Evolutionary conservation across 2,797 vertebrate species (phyloP), one percentile per base, ranked within the genome.

Genomic region (Neomorphus geoffroyi): DNA sequence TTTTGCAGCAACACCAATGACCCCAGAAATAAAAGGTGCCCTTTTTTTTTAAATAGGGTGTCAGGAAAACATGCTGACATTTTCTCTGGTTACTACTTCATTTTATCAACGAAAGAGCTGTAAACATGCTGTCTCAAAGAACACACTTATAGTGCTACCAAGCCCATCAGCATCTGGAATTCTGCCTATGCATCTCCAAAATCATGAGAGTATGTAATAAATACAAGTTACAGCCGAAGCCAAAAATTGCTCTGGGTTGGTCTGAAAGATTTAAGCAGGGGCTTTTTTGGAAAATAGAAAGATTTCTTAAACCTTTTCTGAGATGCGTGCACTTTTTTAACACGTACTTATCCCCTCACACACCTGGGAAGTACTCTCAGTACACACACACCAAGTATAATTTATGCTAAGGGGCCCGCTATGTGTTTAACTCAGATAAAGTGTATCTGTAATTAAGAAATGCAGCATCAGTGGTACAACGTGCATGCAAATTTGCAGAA

Each of bases 351-450:
- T 74, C 93, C 86, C 60, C 83, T 80, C 53, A 6, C 90, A 64
- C 93, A 96, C 90, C 95, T 94, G 93, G 92, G 75, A 94, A 93
- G 79, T 23, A 30, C 58, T 82, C 72, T 77, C 17, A 10, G 73
- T n/a, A 35, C 80, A 73, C 70, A 72, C 87, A 58, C 65, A 4
- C 35, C 1, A 0, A 62, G 60, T 81, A 9, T 86, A 86, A 96
- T 88, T 95, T 90, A 94, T 94, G 90, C 92, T 93, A 53, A 88
- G 88, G 88, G 64, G 78, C 48, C 79, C 53, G 80, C 77, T 92
- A 54, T 58, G 2, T 78, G 90, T 88, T 96, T 88, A 74, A 73
- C 78, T 93, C 86, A 37, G 80, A 90, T 94, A 96, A 95, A 96
- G 66, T 65, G 56, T 39, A 65, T 37, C 72, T 1, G 0, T 80